These are phyloP conservation scores for Hesperophylax magnus DNA, from an alignment of 1,140 invertebrate genomes.

Conservation along the genomic window DNA sequence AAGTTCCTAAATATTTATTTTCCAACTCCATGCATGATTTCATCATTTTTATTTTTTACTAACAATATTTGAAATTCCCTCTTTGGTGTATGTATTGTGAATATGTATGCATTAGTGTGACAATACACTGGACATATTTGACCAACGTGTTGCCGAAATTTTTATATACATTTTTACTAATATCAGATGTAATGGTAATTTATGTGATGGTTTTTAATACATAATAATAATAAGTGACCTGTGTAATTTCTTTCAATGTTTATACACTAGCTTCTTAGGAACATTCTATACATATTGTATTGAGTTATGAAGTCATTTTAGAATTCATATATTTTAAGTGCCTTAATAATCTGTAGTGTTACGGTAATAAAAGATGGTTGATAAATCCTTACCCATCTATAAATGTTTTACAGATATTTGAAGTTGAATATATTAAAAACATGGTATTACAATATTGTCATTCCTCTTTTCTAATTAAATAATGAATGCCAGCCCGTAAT, in stretches of 20 bases:
- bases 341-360: slow-evolving; percentile 42
- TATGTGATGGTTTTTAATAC: neutral
- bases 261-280: slow-evolving; percentile 33
- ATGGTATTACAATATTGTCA: slow-evolving; percentile 20
- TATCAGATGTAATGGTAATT: slow-evolving; percentile 15
- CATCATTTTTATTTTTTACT: slow-evolving; percentile 22
- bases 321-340: slow-evolving; percentile 45
- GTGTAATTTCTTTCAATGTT: slow-evolving; percentile 26
- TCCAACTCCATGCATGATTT: slow-evolving; percentile 36
- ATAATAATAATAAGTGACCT: no score
- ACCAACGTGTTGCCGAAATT: slow-evolving; percentile 25
- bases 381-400: no score
- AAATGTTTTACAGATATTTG: neutral
- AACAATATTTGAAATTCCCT: slow-evolving; percentile 35
- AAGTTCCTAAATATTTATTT: slow-evolving; percentile 40
- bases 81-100: no score
- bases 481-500: no score
- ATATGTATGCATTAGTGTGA: neutral
- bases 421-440: neutral
- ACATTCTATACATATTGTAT: neutral
- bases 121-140: slow-evolving; percentile 7
- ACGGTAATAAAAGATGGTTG: slow-evolving; percentile 1
- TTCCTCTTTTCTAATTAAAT: slow-evolving; percentile 12
- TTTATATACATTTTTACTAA: slow-evolving; percentile 42
- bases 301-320: slow-evolving; percentile 30